Percentiles rank a stretch among this genome's conserved stretches.
Conservation (phyloP, 2,888 invertebrate species). For the Leptopilina syphax region DNA sequence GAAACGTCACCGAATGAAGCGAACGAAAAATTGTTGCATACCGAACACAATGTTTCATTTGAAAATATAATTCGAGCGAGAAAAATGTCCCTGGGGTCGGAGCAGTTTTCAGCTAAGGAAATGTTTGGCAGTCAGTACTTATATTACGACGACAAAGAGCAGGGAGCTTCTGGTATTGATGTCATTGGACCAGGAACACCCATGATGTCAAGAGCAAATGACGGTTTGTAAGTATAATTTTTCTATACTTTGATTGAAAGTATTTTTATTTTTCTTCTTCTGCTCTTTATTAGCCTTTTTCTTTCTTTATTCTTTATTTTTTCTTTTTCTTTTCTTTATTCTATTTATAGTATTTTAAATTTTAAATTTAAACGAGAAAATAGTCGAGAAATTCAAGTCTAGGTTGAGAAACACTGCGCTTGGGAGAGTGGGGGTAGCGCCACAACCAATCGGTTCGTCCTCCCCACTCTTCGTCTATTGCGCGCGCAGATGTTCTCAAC, state of each 20-base stretch:
- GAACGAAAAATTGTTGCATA: slow-evolving; percentile 38
- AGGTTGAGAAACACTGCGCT: too few relatives aligned
- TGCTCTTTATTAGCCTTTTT: too few relatives aligned
- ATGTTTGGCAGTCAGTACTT: slow-evolving; percentile 80
- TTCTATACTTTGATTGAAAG: background rate
- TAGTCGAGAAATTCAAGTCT: background rate
- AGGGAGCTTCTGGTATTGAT: slow-evolving; percentile 81
- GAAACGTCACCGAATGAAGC: slow-evolving; percentile 41
- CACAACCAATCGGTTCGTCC: too few relatives aligned
- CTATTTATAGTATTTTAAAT: background rate
- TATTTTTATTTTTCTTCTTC: background rate
- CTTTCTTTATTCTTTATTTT: too few relatives aligned
- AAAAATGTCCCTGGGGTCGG: slow-evolving; percentile 50
- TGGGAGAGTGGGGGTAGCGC: too few relatives aligned
- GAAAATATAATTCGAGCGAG: slow-evolving; percentile 57
- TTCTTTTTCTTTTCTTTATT: slow-evolving; percentile 73
- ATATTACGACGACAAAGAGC: slow-evolving; percentile 82
- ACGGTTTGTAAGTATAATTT: slow-evolving; percentile 78
- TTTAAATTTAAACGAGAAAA: too few relatives aligned
- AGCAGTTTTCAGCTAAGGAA: slow-evolving; percentile 53
- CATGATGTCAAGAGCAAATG: slow-evolving; percentile 82
- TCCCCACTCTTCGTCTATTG: background rate
- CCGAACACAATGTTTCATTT: slow-evolving; percentile 49
- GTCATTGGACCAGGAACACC: slow-evolving; percentile 83
- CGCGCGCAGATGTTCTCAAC: background rate